Evolutionary conservation across 23 tunicate genomes (phyloP).

Genomic region (Oikopleura vanhoeffeni): DNA sequence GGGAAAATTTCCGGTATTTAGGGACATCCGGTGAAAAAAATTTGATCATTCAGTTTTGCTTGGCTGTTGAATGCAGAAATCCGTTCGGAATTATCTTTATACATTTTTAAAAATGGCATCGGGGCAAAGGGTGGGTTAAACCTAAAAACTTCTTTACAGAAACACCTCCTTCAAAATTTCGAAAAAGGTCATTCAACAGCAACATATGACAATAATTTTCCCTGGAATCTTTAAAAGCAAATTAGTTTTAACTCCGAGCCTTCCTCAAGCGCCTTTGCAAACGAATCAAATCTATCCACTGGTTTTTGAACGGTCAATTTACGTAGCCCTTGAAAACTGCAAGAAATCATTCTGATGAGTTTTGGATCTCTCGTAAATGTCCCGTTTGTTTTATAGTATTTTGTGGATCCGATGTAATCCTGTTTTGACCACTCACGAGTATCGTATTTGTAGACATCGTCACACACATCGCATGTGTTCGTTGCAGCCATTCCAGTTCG

Average conservation of each 20-base stretch:
- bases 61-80: no score
- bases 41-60: no score
- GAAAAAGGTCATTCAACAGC: no score
- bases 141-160: no score
- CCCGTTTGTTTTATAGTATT: neutral
- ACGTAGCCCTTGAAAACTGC: neutral
- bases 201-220: no score
- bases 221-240: no score
- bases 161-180: no score
- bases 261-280: neutral
- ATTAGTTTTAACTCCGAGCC: neutral
- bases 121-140: no score
- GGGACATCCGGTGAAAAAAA: no score
- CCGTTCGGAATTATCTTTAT: no score
- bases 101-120: no score
- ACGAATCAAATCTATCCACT: neutral
- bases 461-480: neutral
- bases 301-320: neutral
- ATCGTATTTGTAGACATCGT: neutral
- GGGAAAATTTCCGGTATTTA: no score
- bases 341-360: neutral
- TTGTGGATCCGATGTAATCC: neutral
- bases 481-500: neutral
- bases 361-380: neutral
- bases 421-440: neutral